Base-by-base conservation (phyloP, 1,140 invertebrate species). In the Trissolcus basalis region DNA sequence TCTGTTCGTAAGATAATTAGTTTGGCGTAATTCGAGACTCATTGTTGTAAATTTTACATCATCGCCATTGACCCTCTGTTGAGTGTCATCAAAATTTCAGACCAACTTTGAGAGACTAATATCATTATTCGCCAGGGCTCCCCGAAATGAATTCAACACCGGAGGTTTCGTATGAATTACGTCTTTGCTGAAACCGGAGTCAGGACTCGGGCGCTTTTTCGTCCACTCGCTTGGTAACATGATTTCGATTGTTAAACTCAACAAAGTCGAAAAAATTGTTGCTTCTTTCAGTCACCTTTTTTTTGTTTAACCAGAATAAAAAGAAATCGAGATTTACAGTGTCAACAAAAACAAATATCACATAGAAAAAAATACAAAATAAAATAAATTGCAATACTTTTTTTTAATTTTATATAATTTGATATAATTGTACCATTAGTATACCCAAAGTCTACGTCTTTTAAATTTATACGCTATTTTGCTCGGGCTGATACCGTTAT, bases 151-250 rank as follows among this genome's bases (percentile, higher is more conserved):
- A 69, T 60, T 60, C 47, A 69, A 69, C 65, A 69, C 65, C 65
- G 65, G 65, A 69, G 49, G 48, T 70, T 48, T 55, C 56, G 67
- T 60, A 41, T 70, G 56, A 60, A 70, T 60, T 70, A 55, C 67
- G 53, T 27, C 48, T 60, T 55, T 50, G 56, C 32, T 16, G 67
- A 60, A 70, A 70, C 39, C 43, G 9, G 35, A 70, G 41, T 48
- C 16, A 13, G 48, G n/a, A n/a, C n/a, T n/a, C n/a, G n/a, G 16
- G 36, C 14, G 36, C 35, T 35, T 53, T 49, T 44, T 32, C 51
- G 12, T 33, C 15, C 36, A 53, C 48, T 53, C 35, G n/a, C 36
- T 49, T 4, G 15, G 68, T 63, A 48, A 63, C 53, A 58, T 45
- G 47, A 64, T 64, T 72, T 63, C 51, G 39, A 71, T 63, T 71